phyloP scores from a whole-genome alignment of 2,888 invertebrate genomes.

The Tetranychus truncatus region DNA sequence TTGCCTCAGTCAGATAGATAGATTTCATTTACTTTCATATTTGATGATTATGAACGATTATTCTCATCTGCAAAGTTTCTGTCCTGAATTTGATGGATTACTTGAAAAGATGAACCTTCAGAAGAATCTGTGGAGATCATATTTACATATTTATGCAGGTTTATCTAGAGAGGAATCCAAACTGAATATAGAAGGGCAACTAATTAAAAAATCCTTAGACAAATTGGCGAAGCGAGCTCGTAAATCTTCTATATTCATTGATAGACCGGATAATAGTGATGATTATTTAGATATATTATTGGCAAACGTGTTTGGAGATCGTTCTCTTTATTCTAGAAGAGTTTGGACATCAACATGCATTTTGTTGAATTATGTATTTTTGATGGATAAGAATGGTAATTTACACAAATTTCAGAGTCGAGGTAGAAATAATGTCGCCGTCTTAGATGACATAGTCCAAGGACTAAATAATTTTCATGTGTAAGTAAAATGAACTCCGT shows the following conservation, averaged over 20 bases:
- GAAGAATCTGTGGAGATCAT: background rate
- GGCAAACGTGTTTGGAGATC: background rate
- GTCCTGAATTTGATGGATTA: background rate
- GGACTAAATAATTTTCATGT: background rate
- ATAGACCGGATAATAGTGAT: background rate
- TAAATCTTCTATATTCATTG: background rate
- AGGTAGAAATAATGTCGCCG: background rate
- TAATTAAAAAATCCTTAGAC: background rate
- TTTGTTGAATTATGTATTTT: background rate
- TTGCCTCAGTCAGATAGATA: background rate
- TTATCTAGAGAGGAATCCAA: background rate
- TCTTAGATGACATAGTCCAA: background rate
- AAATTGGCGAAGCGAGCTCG: background rate
- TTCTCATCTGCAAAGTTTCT: background rate
- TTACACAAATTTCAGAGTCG: background rate
- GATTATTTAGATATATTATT: background rate
- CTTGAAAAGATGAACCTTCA: background rate
- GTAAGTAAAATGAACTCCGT: background rate
- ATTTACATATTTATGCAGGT: background rate
- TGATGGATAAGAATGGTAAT: background rate
- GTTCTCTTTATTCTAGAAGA: background rate
- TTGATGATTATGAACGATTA: background rate
- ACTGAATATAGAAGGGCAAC: background rate
- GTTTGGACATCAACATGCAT: background rate
- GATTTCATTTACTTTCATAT: background rate